Evolutionary conservation across 2,113 vertebrate genomes (phyloP).

Genomic region (Cynoglossus semilaevis): DNA sequence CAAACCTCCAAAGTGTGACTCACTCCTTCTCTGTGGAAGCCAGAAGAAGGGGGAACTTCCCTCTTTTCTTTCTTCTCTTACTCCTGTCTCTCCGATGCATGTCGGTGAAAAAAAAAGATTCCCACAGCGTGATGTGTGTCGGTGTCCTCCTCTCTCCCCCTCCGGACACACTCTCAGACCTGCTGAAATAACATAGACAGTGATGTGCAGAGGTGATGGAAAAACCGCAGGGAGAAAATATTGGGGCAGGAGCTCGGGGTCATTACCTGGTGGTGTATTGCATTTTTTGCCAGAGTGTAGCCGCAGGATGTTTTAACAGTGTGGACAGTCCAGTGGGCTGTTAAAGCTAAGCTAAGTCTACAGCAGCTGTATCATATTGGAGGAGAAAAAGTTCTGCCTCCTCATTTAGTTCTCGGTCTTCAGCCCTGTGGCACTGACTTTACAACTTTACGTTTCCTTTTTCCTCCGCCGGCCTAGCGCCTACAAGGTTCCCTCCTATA

Average conservation of each 20-base stretch:
- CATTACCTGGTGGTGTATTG: constrained; percentile 42
- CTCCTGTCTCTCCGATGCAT: constrained; percentile 43
- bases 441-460: constrained; percentile 33
- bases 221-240: constrained; percentile 25
- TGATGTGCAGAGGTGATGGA: constrained; percentile 32
- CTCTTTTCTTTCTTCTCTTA: constrained; percentile 40
- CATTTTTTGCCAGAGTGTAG: constrained; percentile 24
- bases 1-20: constrained; percentile 58
- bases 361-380: constrained; percentile 48
- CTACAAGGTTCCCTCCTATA: constrained; percentile 3
- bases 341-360: constrained; percentile 12
- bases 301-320: constrained; percentile 38
- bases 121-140: constrained; percentile 41
- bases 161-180: constrained; percentile 36
- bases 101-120: constrained; percentile 57
- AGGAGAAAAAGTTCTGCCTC: constrained; percentile 18
- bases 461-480: constrained; percentile 1
- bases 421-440: constrained; percentile 32
- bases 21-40: constrained; percentile 48
- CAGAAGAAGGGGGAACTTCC: constrained; percentile 63
- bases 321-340: constrained; percentile 2
- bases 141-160: constrained; percentile 30
- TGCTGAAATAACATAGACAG: constrained; percentile 36
- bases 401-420: not conserved
- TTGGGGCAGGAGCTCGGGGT: not conserved